Evolutionary conservation across 2,888 invertebrate genomes (phyloP), one percentile per base, ranked within the genome.

Genomic region (Acrobasis repandana): DNA sequence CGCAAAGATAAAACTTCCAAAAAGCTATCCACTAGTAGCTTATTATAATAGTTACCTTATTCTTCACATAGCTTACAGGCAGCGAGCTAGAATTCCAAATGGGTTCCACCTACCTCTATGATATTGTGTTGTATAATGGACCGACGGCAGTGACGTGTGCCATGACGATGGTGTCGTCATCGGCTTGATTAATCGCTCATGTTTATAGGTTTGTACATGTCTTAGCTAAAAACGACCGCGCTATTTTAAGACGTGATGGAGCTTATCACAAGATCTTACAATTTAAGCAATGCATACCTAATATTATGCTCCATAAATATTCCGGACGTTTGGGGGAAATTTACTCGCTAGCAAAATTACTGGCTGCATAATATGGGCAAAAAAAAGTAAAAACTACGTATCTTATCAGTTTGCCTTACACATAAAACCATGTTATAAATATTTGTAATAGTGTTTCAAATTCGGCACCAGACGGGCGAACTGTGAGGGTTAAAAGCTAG

Each of bases 261-360:
- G 18, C 54, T 54, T 54, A 54, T 54, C 54, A 54, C 54, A 54
- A 54, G 54, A 54, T 54, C 54, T 54, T 54, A 54, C 48, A 33
- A 18, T 47, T 33, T 16, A 11, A 28, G 47, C 38, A 49, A 61
- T 56, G 49, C 20, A 47, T 38, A n/a, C n/a, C n/a, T n/a, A 43
- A 52, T 56, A 43, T 61, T 50, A 43, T 2, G 11, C 34, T 14
- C 18, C 18, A 56, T 54, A 60, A 60, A 60, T 54, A 48, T 52
- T 60, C 33, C 10, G 54, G 58, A 60, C 50, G 47, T 36, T 38
- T 18, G 11, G 50, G 61, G 51, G 38, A 52, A 52, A 52, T 9
- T 36, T 52, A 34, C 14, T 47, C 16, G 20, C 8, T 14, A 14
- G 16, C 14, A 50, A 50, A 28, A 14, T 50, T 8, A 20, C 18